Percentiles rank a stretch among this genome's conserved stretches.
phyloP scores from a whole-genome alignment of 2,888 invertebrate genomes.

The Leucophora obtusa region DNA sequence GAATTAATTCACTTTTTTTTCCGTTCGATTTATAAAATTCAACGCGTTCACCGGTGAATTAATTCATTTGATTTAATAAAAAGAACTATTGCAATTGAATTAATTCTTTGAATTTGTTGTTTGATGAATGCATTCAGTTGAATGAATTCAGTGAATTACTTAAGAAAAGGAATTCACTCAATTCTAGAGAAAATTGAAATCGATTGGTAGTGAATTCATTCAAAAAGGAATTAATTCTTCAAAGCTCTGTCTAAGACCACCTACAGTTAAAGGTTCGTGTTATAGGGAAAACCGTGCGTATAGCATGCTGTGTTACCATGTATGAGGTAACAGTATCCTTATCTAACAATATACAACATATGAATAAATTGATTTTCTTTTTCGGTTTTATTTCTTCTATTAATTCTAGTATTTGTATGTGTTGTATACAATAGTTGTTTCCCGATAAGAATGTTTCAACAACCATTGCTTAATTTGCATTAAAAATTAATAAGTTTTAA shows the following conservation, averaged over 20 bases:
- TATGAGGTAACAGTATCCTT: constrained; percentile 45
- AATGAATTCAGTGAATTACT: no score
- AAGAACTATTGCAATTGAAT: no score
- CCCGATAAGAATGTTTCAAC: constrained; percentile 58
- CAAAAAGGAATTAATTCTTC: no score
- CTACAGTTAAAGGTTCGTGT: constrained; percentile 47
- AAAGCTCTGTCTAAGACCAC: constrained; percentile 56
- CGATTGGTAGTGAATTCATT: no score
- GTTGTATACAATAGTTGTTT: constrained; percentile 14
- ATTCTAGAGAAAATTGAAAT: no score
- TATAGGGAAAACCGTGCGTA: background rate
- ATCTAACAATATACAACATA: constrained; percentile 30
- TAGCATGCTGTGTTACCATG: background rate
- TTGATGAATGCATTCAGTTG: no score
- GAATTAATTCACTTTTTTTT: no score
- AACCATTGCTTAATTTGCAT: constrained; percentile 59
- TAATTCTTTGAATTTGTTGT: no score
- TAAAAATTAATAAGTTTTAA: constrained; percentile 56
- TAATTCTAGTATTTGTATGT: background rate
- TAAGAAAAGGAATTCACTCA: no score
- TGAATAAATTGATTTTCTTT: constrained; percentile 48
- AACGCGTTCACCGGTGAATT: no score
- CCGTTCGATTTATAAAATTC: no score
- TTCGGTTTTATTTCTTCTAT: constrained; percentile 30
- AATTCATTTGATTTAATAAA: no score